Conservation (phyloP, 1,140 invertebrate species). For the Galleria mellonella region DNA sequence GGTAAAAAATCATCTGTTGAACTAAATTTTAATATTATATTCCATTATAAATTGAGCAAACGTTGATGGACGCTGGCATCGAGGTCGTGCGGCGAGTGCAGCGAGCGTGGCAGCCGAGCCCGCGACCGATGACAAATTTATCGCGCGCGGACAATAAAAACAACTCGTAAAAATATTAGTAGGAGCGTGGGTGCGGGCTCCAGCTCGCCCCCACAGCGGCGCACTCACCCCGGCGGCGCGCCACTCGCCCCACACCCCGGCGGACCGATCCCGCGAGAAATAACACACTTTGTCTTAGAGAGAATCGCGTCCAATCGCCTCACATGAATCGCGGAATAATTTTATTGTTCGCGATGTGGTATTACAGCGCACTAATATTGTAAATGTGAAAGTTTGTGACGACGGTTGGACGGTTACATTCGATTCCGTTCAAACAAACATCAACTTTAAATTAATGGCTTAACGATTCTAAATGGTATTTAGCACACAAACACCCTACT, state of each 20-base stretch:
- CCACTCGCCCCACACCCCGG: not conserved
- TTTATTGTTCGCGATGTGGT: conserved; percentile 11
- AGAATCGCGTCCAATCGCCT: conserved; percentile 45
- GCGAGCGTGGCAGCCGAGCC: not conserved
- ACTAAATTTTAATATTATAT: too few relatives aligned
- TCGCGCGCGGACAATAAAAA: conserved; percentile 50
- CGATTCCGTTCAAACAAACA: too few relatives aligned
- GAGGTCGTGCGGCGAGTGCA: not conserved
- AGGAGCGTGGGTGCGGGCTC: conserved; percentile 6
- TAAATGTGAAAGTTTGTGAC: too few relatives aligned
- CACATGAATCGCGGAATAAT: conserved; percentile 14
- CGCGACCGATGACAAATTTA: conserved; percentile 59
- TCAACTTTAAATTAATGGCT: too few relatives aligned
- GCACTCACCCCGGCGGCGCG: conserved; percentile 5
- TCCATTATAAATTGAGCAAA: too few relatives aligned
- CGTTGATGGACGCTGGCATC: not conserved
- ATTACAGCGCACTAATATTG: not conserved
- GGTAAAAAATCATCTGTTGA: too few relatives aligned
- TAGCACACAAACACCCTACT: too few relatives aligned
- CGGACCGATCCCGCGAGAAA: conserved; percentile 48
- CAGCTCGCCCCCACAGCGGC: not conserved
- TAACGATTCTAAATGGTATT: too few relatives aligned
- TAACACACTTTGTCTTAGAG: conserved; percentile 64
- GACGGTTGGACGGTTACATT: too few relatives aligned
- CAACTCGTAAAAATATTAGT: conserved; percentile 63